Conservation (phyloP, 2,113 vertebrate genomes). For the Pristiophorus japonicus region DNA sequence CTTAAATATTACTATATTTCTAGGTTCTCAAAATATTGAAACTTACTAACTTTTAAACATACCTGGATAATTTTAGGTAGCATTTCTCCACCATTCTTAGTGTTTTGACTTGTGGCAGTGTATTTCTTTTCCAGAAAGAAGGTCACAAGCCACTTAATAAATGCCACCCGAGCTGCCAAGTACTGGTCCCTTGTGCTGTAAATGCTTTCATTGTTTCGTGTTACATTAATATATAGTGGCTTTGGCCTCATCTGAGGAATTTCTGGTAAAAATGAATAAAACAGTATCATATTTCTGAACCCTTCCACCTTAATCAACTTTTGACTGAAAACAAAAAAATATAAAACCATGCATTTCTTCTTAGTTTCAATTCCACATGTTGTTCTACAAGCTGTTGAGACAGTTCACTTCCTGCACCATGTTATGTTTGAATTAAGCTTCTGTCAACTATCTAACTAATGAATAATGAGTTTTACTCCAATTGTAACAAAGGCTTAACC, state of each 20-base stretch:
- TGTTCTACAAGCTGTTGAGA: not conserved
- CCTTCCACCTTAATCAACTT: not conserved
- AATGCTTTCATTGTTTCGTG: constrained; percentile 79
- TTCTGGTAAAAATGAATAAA: constrained; percentile 56
- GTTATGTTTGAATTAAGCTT: not conserved
- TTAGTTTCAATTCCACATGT: not conserved
- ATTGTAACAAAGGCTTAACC: not conserved
- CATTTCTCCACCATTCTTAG: constrained; percentile 84
- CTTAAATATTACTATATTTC: not conserved
- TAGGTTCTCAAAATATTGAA: not conserved
- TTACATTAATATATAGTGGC: constrained; percentile 76
- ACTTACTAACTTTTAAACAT: constrained; percentile 37
- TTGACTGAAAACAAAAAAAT: not conserved
- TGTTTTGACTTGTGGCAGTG: constrained; percentile 65
- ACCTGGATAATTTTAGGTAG: constrained; percentile 93
- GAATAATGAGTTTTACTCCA: not conserved
- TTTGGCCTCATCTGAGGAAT: constrained; percentile 84
- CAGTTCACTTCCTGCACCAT: not conserved
- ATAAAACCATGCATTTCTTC: not conserved
- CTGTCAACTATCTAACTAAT: not conserved
- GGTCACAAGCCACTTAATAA: constrained; percentile 96
- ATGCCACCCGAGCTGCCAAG: constrained; percentile 87
- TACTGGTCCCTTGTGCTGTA: constrained; percentile 91
- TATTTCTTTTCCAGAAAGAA: constrained; percentile 99
- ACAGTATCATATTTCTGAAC: constrained; percentile 2